Base-by-base conservation (phyloP, 2,888 invertebrate species). In the Encarsia formosa region DNA sequence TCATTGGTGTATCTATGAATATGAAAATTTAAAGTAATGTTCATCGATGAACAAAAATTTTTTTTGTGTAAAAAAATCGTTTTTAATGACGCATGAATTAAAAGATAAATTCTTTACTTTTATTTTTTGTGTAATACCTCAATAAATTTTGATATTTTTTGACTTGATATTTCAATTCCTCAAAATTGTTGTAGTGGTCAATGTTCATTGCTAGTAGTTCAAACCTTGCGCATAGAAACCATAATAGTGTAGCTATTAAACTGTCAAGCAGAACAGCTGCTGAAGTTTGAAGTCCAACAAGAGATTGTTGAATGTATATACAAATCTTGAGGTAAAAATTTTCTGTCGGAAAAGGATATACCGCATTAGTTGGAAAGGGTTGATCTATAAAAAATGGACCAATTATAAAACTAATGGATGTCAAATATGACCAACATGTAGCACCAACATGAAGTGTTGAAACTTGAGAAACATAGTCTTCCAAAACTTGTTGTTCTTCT, bases 201-300 rank as follows among this genome's bases (percentile, higher is more conserved):
- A 56, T 42, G 5, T 37, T 16, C 5, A 34, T n/a, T 2, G 54
- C 34, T 1, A 65, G 24, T 13, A 63, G 50, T 52, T 63, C 57
- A 20, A 64, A 56, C 58, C 61, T 63, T 2, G 61, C 59, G 11
- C 60, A 54, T 2, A 52, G 34, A 46, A 61, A 66, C 65, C 64
- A 66, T 19, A 66, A 34, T 2, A 63, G 23, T 3, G 62, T n/a
- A 5, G 61, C 62, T 4, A 59, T 51, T 13, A 61, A 61, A 52
- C 61, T 59, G 45, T 66, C 65, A 1, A 61, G 43, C 9, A 59
- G 55, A 15, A 61, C 57, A 13, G 57, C 59, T 8, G 60, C 56
- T 3, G 58, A 42, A 19, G 57, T 57, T 32, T 63, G 64, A 20
- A 62, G n/a, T 4, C 59, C 60, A 8, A 40, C 56, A 2, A 62